These are phyloP conservation scores for Momotus momota DNA, from an alignment of 2,797 vertebrate species.

Conservation along the genomic window DNA sequence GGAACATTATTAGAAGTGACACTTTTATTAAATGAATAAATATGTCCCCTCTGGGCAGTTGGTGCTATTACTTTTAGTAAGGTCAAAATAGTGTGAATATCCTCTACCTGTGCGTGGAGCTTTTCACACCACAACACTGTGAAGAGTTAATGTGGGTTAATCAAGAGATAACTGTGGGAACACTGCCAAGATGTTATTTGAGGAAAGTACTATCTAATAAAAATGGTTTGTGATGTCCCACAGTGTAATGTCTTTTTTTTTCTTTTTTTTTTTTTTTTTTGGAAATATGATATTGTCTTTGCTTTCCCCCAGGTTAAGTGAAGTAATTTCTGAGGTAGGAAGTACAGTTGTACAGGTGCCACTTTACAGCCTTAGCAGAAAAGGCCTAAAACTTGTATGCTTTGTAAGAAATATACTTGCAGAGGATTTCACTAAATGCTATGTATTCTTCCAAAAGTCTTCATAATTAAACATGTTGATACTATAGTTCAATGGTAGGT, in stretches of 20 bases:
- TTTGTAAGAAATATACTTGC: background rate
- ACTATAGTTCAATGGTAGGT: background rate
- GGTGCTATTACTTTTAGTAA: background rate
- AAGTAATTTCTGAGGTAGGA: constrained; percentile 25
- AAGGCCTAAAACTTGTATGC: background rate
- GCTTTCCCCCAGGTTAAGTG: background rate
- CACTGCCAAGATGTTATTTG: background rate
- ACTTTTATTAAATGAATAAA: background rate
- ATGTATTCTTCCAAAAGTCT: background rate
- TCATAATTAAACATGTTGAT: background rate
- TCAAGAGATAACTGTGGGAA: background rate
- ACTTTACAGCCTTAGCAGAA: background rate
- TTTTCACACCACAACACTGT: background rate
- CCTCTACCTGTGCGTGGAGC: background rate
- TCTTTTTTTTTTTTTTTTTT: too few species aligned
- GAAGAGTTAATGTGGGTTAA: background rate
- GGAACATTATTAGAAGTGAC: background rate
- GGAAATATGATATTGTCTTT: constrained; percentile 20
- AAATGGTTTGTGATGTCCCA: constrained; percentile 22
- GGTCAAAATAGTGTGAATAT: background rate
- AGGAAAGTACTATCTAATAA: constrained; percentile 13
- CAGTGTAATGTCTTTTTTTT: background rate
- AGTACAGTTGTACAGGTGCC: background rate
- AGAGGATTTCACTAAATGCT: background rate
- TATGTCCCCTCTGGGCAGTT: background rate